Base-by-base conservation (phyloP, 2,113 vertebrate genomes). In the Pomatorhinus ruficollis region DNA sequence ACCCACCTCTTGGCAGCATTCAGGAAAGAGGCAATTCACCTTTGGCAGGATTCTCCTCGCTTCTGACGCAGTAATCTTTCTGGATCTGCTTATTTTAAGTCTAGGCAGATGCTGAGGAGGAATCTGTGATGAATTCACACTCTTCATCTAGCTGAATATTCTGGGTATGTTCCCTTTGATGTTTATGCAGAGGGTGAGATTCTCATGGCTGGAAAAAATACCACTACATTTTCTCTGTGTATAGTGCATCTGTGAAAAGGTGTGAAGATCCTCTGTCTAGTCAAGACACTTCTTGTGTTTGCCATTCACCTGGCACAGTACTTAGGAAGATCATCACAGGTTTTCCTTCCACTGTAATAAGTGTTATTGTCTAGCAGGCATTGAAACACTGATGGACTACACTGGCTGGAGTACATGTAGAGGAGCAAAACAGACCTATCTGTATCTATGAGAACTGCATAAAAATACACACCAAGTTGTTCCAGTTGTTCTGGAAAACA, bases 101-200 rank as follows among this genome's bases (percentile, higher is more conserved):
- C 35, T 85, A 87, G 61, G 37, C 72, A 93, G 84, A 93, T 79
- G 78, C 35, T 87, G 53, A 87, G 47, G 53, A 81, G 65, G 70
- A 91, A 91, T 85, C 39, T 76, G 60, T 64, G 52, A 91, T 76
- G 31, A 87, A 72, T 85, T 90, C 93, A 83, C 64, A 71, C 39
- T 94, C 54, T 69, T 77, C 21, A 77, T 83, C 19, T 40, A n/a
- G 64, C 16, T 64, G 66, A 96, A 50, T 83, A 94, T 92, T 97
- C 72, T 0, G n/a, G 45, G 35, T 89, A 56, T 40, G 44, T 47
- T 94, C 33, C 19, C 52, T 87, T 68, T 44, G 53, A 72, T 24
- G 22, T 68, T 90, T 80, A 82, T 76, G 22, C n/a, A 79, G 72
- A 65, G 45, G 35, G 31, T 82, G 68, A 81, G 68, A 80, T 50